Percentiles rank a stretch among this genome's conserved stretches.
phyloP scores from a whole-genome alignment of 1,140 invertebrate genomes.

The Drosophila nebulosa region DNA sequence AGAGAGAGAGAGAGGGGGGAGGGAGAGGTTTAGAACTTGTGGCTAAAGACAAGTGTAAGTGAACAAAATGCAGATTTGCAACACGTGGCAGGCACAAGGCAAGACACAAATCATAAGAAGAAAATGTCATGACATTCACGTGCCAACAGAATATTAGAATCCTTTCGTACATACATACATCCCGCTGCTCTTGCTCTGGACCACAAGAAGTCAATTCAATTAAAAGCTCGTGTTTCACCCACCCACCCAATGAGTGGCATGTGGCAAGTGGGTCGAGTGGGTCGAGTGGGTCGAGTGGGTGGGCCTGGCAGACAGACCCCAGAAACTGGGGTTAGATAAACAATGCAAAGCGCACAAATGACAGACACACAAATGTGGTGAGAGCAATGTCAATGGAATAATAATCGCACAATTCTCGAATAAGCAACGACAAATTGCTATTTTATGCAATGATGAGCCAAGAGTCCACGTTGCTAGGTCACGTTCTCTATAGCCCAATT shows the following conservation, averaged over 20 bases:
- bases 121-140: conserved; percentile 8
- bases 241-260: neutral
- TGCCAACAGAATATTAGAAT: neutral
- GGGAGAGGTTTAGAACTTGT: no score
- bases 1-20: no score
- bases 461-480: conserved; percentile 24
- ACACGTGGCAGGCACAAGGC: neutral
- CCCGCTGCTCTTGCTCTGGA: neutral
- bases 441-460: neutral
- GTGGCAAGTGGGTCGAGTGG: neutral
- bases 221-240: conserved; percentile 25
- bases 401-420: neutral
- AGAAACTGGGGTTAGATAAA: neutral
- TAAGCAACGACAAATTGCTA: neutral
- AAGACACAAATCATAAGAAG: conserved; percentile 4
- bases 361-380: neutral
- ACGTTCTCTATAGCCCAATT: conserved; percentile 10
- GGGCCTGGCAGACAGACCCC: neutral
- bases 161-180: neutral
- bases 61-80: neutral
- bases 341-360: neutral
- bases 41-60: no score
- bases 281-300: neutral
- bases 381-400: neutral
- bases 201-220: conserved; percentile 36